A percentile compares a stretch with the other conserved stretches of the same genome.
phyloP scores from a whole-genome alignment of 2,113 vertebrate species.

The Boulengeromyrus knoepffleri region DNA sequence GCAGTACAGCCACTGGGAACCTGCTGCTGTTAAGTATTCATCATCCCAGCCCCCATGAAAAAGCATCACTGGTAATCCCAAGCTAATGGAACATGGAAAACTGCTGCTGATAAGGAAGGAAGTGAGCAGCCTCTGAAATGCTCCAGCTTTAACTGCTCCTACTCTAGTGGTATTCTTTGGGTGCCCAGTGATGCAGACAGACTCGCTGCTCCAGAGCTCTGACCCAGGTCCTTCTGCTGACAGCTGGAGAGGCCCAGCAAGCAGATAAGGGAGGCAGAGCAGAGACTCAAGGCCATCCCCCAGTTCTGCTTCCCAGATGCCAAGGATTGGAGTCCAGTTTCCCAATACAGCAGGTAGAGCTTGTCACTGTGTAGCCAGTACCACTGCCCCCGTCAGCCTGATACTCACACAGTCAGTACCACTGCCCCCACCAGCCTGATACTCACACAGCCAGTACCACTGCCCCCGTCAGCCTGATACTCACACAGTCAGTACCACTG shows the following conservation, averaged over 20 bases:
- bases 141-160: slow-evolving; percentile 32
- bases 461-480: neutral
- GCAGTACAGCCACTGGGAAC: neutral
- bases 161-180: slow-evolving; percentile 17
- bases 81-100: neutral
- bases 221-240: slow-evolving; percentile 18
- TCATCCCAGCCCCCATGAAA: slow-evolving; percentile 23
- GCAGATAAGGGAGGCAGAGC: slow-evolving; percentile 92
- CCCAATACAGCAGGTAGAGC: slow-evolving; percentile 83
- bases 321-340: slow-evolving; percentile 92
- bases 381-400: neutral
- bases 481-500: too few relatives aligned
- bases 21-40: slow-evolving; percentile 21
- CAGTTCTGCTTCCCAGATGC: slow-evolving; percentile 99
- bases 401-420: neutral
- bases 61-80: slow-evolving; percentile 23
- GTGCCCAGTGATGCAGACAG: slow-evolving; percentile 16
- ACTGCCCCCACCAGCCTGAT: too few relatives aligned
- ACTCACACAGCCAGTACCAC: neutral
- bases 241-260: slow-evolving; percentile 95
- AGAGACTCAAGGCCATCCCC: slow-evolving; percentile 94
- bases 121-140: slow-evolving; percentile 33
- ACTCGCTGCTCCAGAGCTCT: slow-evolving; percentile 25
- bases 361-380: too few relatives aligned
- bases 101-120: neutral